phyloP scores from a whole-genome alignment of 2,888 invertebrate genomes.

The Hirtodrosophila cameraria region DNA sequence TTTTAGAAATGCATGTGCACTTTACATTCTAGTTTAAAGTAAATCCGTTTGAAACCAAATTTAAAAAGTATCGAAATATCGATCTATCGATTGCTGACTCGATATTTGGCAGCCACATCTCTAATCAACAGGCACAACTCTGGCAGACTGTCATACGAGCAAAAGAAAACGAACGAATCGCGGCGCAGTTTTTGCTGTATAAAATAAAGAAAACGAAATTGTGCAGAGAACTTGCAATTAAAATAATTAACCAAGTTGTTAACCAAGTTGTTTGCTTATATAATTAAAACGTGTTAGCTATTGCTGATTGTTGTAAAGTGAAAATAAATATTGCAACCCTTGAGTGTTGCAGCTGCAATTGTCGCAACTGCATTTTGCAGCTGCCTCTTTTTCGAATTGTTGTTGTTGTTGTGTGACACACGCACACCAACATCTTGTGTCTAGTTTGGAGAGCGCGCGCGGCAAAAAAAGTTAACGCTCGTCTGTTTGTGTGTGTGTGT shows the following conservation, averaged over 20 bases:
- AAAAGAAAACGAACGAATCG: constrained; percentile 43
- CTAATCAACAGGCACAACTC: constrained; percentile 30
- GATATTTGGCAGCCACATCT: constrained; percentile 6
- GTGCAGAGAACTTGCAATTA: constrained; percentile 6
- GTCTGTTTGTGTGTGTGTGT: constrained; percentile 33
- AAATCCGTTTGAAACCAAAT: too few species aligned
- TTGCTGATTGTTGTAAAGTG: constrained; percentile 6
- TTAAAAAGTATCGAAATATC: constrained; percentile 6
- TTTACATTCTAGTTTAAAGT: too few species aligned
- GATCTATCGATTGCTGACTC: constrained; percentile 4
- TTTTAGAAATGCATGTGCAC: too few species aligned
- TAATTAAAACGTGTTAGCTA: not conserved
- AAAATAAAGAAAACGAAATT: constrained; percentile 28
- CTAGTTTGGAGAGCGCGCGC: constrained; percentile 56
- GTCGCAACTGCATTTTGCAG: constrained; percentile 53
- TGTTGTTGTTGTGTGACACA: constrained; percentile 48
- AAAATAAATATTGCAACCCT: constrained; percentile 10
- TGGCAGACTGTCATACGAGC: constrained; percentile 41
- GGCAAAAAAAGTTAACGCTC: constrained; percentile 59
- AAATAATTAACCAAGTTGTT: constrained; percentile 1
- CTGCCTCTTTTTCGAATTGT: constrained; percentile 50
- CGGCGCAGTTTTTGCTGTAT: constrained; percentile 38
- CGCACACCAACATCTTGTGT: constrained; percentile 41
- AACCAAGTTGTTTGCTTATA: not conserved
- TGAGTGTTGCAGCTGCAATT: constrained; percentile 26